phyloP scores from a whole-genome alignment of 1,140 invertebrate genomes.

The Pseudoatta argentina region DNA sequence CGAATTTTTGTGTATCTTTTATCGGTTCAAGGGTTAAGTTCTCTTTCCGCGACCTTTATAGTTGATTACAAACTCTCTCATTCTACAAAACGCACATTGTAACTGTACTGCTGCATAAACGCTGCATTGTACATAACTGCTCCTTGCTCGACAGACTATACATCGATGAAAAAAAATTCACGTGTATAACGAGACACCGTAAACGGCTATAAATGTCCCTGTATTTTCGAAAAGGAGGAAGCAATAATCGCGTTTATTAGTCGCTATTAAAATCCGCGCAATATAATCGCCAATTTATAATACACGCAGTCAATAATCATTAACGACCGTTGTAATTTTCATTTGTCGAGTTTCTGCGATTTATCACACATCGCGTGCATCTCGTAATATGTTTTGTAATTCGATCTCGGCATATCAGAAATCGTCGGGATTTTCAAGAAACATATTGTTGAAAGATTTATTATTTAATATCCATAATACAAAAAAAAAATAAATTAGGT shows the following conservation, averaged over 20 bases:
- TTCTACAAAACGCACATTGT: neutral
- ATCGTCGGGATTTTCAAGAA: neutral
- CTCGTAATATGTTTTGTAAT: neutral
- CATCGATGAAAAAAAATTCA: neutral
- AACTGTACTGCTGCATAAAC: too few relatives aligned
- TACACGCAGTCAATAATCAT: neutral
- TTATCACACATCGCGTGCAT: neutral
- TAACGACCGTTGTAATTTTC: conserved; percentile 33
- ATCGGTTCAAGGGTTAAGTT: neutral
- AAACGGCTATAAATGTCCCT: conserved; percentile 14
- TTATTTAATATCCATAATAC: neutral
- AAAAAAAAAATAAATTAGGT: too few relatives aligned
- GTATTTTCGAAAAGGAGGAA: conserved; percentile 27
- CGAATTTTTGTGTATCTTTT: conserved; percentile 15
- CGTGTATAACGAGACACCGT: conserved; percentile 13
- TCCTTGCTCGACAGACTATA: conserved; percentile 3
- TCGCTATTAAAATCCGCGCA: conserved; percentile 14
- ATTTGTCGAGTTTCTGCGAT: neutral
- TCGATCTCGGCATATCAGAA: neutral
- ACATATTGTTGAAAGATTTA: neutral
- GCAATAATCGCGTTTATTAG: conserved; percentile 36
- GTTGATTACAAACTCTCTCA: conserved; percentile 25
- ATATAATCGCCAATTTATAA: conserved; percentile 18
- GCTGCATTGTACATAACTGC: conserved; percentile 26
- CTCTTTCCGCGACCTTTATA: conserved; percentile 21